These are phyloP conservation scores for Diplogasteroides magnus DNA, from an alignment of 1,140 invertebrate species.

Conservation along the genomic window DNA sequence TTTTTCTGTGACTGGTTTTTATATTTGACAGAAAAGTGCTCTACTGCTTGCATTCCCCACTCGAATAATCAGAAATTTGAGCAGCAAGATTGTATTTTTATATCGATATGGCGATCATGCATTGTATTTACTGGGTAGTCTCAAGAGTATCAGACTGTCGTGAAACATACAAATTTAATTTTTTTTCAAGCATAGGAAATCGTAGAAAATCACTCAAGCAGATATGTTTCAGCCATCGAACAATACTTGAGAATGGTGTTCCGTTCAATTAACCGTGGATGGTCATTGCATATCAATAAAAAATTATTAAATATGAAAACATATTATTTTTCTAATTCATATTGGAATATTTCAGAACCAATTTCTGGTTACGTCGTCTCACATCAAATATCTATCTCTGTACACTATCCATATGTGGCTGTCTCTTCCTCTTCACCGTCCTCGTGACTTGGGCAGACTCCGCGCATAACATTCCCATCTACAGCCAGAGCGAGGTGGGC, in stretches of 20 bases:
- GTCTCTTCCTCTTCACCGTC: conserved; percentile 51
- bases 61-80: no score
- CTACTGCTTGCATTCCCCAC: no score
- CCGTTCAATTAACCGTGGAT: no score
- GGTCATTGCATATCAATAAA: not conserved
- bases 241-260: no score
- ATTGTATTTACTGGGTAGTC: no score
- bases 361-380: conserved; percentile 49
- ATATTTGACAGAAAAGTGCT: not conserved
- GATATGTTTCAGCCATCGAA: no score
- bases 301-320: not conserved
- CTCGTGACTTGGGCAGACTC: conserved; percentile 33
- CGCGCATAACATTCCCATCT: conserved; percentile 33
- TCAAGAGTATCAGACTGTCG: no score
- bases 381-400: conserved; percentile 55
- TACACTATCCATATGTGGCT: conserved; percentile 49
- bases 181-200: no score
- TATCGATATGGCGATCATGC: no score
- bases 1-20: not conserved
- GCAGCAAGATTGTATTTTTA: no score
- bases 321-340: not conserved
- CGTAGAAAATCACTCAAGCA: no score
- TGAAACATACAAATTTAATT: no score
- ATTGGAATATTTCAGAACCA: conserved; percentile 43
- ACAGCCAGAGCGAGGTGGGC: conserved; percentile 43